A percentile compares a stretch with the other conserved stretches of the same genome.
Conservation (phyloP, 2,113 vertebrate genomes). For the Urocynchramus pylzowi region DNA sequence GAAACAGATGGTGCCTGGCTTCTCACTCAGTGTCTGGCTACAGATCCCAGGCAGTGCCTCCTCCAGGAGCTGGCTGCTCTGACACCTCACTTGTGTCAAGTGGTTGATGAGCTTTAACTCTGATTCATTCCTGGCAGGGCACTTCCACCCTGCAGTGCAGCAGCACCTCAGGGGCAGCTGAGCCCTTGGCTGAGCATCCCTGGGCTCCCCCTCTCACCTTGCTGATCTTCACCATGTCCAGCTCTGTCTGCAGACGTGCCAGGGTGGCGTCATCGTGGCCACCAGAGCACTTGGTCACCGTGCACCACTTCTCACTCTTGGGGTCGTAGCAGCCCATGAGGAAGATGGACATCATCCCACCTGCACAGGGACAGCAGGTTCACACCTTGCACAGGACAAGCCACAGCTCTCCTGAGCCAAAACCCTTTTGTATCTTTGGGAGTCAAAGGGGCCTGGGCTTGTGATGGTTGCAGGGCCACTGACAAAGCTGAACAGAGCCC, state of each 20-base stretch:
- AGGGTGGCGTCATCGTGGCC: constrained; percentile 93
- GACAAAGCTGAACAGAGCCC: background rate
- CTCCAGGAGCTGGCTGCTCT: background rate
- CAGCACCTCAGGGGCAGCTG: background rate
- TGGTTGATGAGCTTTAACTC: background rate
- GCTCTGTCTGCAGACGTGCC: constrained; percentile 89
- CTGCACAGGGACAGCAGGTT: constrained; percentile 56
- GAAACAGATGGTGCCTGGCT: background rate
- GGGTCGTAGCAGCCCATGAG: constrained; percentile 98
- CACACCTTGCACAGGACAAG: background rate
- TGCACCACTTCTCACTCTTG: constrained; percentile 91
- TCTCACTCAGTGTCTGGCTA: background rate
- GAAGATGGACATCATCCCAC: constrained; percentile 98
- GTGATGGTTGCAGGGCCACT: background rate
- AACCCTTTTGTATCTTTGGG: background rate
- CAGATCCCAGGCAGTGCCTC: background rate
- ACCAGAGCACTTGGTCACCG: constrained; percentile 93
- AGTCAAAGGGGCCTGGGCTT: background rate
- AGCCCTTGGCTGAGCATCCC: background rate
- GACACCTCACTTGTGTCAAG: background rate
- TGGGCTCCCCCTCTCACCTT: constrained; percentile 77
- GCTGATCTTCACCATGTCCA: constrained; percentile 98
- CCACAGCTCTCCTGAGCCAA: background rate
- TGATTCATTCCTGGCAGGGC: background rate
- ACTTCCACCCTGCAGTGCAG: background rate